A percentile compares a stretch with the other conserved stretches of the same genome.
Conservation (phyloP, 2,113 vertebrate species). For the Hypomesus transpacificus region DNA sequence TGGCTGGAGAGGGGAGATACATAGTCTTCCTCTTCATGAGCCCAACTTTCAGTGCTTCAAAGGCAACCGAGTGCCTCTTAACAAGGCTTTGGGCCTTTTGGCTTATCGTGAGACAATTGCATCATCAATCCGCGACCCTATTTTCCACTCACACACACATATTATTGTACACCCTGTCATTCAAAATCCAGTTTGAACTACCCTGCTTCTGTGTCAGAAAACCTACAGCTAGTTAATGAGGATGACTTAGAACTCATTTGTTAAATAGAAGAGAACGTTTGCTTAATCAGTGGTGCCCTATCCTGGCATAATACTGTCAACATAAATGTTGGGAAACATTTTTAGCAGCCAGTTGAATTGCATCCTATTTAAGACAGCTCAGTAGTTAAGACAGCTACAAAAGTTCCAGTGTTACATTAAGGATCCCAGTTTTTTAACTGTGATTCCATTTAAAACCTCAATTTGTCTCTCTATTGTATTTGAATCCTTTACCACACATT, state of each 20-base stretch:
- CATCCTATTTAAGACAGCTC: not conserved
- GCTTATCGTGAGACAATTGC: not conserved
- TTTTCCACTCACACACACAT: not conserved
- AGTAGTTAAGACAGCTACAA: not conserved
- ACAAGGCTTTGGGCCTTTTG: not conserved
- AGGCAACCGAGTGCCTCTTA: slow-evolving; percentile 53
- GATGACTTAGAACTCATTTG: not conserved
- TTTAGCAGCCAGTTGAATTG: not conserved
- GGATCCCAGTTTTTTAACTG: not conserved
- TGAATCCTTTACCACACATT: too few species aligned
- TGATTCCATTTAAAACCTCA: not conserved
- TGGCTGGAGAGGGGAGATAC: not conserved
- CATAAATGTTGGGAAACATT: not conserved
- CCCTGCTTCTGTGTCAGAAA: not conserved
- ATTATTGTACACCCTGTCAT: not conserved
- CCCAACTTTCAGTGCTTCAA: slow-evolving; percentile 68
- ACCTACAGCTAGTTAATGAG: not conserved
- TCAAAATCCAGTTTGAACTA: not conserved
- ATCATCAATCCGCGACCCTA: too few species aligned
- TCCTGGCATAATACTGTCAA: not conserved
- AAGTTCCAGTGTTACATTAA: slow-evolving; percentile 3
- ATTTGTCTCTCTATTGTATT: too few species aligned
- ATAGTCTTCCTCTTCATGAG: slow-evolving; percentile 25
- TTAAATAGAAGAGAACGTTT: not conserved
- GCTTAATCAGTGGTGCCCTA: not conserved